phyloP scores from a whole-genome alignment of 2,888 invertebrate species.

The Venustoraphidia nigricollis region DNA sequence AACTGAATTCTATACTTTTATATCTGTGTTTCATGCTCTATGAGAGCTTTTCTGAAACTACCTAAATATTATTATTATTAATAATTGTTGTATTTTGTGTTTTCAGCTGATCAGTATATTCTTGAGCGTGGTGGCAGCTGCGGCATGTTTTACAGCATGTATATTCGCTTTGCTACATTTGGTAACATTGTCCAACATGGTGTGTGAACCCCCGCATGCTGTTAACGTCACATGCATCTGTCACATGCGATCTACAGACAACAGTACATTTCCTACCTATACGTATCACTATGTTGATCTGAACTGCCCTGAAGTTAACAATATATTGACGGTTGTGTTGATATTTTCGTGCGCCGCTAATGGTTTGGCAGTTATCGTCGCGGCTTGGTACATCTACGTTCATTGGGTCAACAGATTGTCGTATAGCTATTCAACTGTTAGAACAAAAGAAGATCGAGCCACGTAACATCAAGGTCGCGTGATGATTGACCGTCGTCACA shows the following conservation, averaged over 20 bases:
- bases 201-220: conserved; percentile 24
- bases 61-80: too few relatives aligned
- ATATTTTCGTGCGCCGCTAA: conserved; percentile 26
- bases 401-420: conserved; percentile 29
- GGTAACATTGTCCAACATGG: conserved; percentile 23
- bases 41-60: too few relatives aligned
- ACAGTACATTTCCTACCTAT: conserved; percentile 12
- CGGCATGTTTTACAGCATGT: conserved; percentile 24
- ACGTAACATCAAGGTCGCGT: background rate
- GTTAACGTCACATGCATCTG: conserved; percentile 28
- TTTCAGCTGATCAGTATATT: conserved; percentile 27
- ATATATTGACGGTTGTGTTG: conserved; percentile 24
- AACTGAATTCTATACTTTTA: too few relatives aligned
- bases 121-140: conserved; percentile 24
- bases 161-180: conserved; percentile 27
- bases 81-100: conserved; percentile 1
- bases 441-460: conserved; percentile 20
- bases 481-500: background rate
- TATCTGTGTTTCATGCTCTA: too few relatives aligned
- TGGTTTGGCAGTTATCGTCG: conserved; percentile 23
- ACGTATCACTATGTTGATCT: conserved; percentile 29
- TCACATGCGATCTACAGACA: conserved; percentile 12
- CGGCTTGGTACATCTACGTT: conserved; percentile 28
- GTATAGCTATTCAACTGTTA: conserved; percentile 24
- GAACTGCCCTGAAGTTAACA: conserved; percentile 28